Conservation (phyloP, 2,797 vertebrate genomes). For the Clarias laeviceps region DNA sequence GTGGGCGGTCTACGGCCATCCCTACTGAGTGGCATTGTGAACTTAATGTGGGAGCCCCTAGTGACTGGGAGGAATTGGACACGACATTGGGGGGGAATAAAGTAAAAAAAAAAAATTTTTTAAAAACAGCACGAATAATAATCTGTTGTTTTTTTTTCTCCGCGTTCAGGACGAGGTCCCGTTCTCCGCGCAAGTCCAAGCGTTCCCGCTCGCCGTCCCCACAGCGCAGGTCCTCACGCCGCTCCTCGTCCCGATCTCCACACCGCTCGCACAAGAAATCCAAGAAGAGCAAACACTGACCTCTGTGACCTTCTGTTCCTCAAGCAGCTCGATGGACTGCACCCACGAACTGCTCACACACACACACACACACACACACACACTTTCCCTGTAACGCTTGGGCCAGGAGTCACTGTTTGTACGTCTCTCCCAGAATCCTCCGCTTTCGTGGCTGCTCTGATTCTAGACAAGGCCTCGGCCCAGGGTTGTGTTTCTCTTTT, state of each 20-base stretch:
- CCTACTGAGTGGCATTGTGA: too few species aligned
- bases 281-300: slow-evolving; percentile 82
- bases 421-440: slow-evolving; percentile 46
- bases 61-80: too few species aligned
- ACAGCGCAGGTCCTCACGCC: slow-evolving; percentile 61
- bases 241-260: slow-evolving; percentile 75
- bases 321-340: slow-evolving; percentile 39
- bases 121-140: background rate
- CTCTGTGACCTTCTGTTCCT: slow-evolving; percentile 35
- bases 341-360: slow-evolving; percentile 42
- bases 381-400: slow-evolving; percentile 20
- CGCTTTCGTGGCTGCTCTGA: slow-evolving; percentile 52
- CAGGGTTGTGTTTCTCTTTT: background rate
- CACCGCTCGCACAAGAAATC: slow-evolving; percentile 80
- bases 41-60: too few species aligned
- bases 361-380: slow-evolving; percentile 39
- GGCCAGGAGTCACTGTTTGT: slow-evolving; percentile 50
- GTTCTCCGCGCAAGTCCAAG: slow-evolving; percentile 76
- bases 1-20: too few species aligned
- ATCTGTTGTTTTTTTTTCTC: background rate
- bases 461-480: slow-evolving; percentile 60
- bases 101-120: too few species aligned
- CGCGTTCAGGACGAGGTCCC: slow-evolving; percentile 65
- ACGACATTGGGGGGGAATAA: too few species aligned
- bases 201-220: slow-evolving; percentile 76